Evolutionary conservation across 2,113 vertebrate genomes (phyloP), one percentile per base, ranked within the genome.

Genomic region (Aspiorhynchus laticeps): DNA sequence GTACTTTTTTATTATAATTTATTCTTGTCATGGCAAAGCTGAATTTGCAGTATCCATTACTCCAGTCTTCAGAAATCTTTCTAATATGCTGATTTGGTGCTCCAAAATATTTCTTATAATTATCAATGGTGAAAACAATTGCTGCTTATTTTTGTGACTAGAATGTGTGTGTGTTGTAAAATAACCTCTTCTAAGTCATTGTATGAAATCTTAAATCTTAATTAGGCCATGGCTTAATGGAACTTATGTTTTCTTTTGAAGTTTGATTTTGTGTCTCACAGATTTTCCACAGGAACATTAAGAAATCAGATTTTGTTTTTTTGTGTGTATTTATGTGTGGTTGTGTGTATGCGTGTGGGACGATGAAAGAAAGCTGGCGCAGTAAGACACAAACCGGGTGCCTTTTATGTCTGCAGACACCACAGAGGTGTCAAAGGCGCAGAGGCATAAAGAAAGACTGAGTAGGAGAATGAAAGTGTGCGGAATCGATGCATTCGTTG

Each of bases 231-330:
- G 31, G 51, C 24, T 79, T 53, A 78, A 31, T 51, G 28, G 26
- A 77, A 31, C 28, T 33, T 38, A 14, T 5, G 6, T 43, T 81
- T 65, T 65, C 19, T 41, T 71, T 77, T 59, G 53, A 78, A n/a
- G n/a, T 76, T 38, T 65, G 24, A 5, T 59, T 36, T 21, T 61
- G 51, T 69, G 48, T 74, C 59, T 31, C 5, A 33, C 10, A 36
- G 28, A 48, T 82, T 88, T 91, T 93, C 90, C 93, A 85, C 26
- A 63, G 46, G 65, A 73, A 79, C 28, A 43, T 33, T 63, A 33
- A 82, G 24, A 61, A 88, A 81, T 86, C 78, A 48, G 33, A 17
- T 26, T 83, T 79, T 26, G 7, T 73, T 1, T 31, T 28, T 31
- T 56, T 75, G 5, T 67, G 15, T 83, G 26, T 38, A 19, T 74